Evolutionary conservation across 1,140 invertebrate species (phyloP), one percentile per base, ranked within the genome.

Genomic region (Drosophila lowei): DNA sequence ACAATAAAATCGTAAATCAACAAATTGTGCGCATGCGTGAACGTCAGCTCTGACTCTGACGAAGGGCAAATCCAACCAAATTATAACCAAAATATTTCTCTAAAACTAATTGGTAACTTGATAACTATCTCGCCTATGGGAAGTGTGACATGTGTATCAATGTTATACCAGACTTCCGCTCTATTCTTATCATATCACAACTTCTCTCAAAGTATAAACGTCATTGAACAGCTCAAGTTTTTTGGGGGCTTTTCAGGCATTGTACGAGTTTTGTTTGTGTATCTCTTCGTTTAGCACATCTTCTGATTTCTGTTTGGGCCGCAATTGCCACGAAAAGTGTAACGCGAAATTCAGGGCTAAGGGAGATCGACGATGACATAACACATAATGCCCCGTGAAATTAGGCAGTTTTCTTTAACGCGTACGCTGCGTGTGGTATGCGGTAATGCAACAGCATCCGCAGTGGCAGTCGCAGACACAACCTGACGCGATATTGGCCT

Each of bases 11-110:
- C 70, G 62, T 73, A 73, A 73, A 73, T 73, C 65, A 74, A 65
- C 61, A 73, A 85, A 81, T 74, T 86, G 64, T 79, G 61, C 68
- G 80, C 80, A 85, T 80, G 80, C 77, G 81, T 85, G 74, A 60
- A 79, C 54, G 54, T 54, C 65, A 63, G 52, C 57, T 1, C 18
- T 18, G 56, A 38, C 68, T 64, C 50, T 56, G 56, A 25, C 46
- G 57, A 73, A 73, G 71, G 71, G 70, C 70, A 72, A 30, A 25
- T 43, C 55, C 47, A 46, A 25, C 38, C 48, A 15, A 53, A 70
- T 62, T 62, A 72, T 52, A 25, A 25, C 23, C 23, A 25, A 72
- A 38, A 38, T 38, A 38, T 38, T 38, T 61, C 44, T 44, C 57
- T 55, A 25, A 62, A 55, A 60, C n/a, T n/a, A 72, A 72, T 55